These are phyloP conservation scores for Beaufortia kweichowensis DNA, from an alignment of 2,113 vertebrate species.

Conservation along the genomic window DNA sequence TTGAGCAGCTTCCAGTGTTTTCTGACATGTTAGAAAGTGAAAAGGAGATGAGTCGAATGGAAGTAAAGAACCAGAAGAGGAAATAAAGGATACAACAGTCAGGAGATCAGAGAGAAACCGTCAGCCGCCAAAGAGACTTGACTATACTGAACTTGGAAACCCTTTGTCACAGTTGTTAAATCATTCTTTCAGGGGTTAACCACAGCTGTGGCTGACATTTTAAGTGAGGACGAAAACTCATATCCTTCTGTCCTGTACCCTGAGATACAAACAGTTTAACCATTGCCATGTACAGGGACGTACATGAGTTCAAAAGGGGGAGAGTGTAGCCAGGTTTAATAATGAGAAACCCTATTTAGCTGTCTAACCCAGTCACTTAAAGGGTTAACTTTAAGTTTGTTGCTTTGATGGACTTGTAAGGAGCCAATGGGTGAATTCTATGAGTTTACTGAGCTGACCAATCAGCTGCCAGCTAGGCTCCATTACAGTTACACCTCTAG, in stretches of 20 bases:
- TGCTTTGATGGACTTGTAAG: too few relatives aligned
- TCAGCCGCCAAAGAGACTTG: background rate
- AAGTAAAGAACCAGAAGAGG: too few relatives aligned
- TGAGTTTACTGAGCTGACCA: too few relatives aligned
- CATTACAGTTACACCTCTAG: too few relatives aligned
- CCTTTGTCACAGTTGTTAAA: background rate
- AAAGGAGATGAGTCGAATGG: background rate
- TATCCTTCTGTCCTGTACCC: background rate
- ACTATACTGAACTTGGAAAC: background rate
- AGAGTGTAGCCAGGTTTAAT: too few relatives aligned
- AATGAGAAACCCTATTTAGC: too few relatives aligned
- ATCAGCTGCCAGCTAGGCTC: too few relatives aligned
- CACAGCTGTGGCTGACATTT: background rate
- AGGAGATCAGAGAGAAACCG: slow-evolving; percentile 2
- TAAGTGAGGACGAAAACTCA: background rate
- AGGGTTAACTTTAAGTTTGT: too few relatives aligned
- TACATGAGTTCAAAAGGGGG: background rate
- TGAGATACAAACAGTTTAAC: background rate
- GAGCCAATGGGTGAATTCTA: too few relatives aligned
- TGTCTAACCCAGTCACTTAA: too few relatives aligned
- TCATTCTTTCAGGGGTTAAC: too few relatives aligned
- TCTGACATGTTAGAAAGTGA: too few relatives aligned
- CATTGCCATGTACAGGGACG: background rate
- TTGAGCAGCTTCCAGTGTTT: slow-evolving; percentile 2
- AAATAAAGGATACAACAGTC: background rate